Evolutionary conservation across 53 echinoderm and acorn worm species (phyloP), one percentile per base, ranked within the genome.

Genomic region (Temnopleurus reevesii): DNA sequence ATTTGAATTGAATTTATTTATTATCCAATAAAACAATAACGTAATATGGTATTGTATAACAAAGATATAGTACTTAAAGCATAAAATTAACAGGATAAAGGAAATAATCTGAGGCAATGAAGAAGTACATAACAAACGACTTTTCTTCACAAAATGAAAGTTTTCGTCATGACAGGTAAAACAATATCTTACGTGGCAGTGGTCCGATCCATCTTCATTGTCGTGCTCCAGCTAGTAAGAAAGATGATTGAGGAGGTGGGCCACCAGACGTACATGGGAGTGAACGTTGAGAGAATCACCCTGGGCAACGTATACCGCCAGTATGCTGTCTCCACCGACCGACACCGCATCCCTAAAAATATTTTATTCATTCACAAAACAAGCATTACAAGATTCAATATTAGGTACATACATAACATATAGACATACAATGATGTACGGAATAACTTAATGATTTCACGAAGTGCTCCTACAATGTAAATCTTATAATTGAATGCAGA

Each of bases 301-400:
- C 6, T 87, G 92, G 31, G 91, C 91, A 46, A 93, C 34, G 55
- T 93, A 91, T 27, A 86, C 55, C 5, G 53, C 76, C 56, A 95
- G 91, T 15, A 79, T 58, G 49, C 90, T 95, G 90, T 83, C 30
- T 1, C 51, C 29, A 12, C 77, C 95, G 81, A 91, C 91, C 7
- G 97, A 95, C 64, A 92, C 89, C 31, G 86, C 90, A 90, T 93
- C 92, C 97, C 97, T 97, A 97, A 85, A 91, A 83, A 83, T 95
- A 63, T 92, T 71, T 81, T 92, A 90, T 91, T 91, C 30, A 86
- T 86, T 77, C 77, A 85, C 61, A 47, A 35, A 53, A 51, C 89
- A 89, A 71, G 59, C 17, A 71, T 27, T 57, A 76, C 71, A 64
- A 53, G 44, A 12, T 49, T 41, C 59, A 84, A 84, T 24, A 82